Evolutionary conservation across 2,888 invertebrate genomes (phyloP).

Genomic region (Eustalomyia histrio): DNA sequence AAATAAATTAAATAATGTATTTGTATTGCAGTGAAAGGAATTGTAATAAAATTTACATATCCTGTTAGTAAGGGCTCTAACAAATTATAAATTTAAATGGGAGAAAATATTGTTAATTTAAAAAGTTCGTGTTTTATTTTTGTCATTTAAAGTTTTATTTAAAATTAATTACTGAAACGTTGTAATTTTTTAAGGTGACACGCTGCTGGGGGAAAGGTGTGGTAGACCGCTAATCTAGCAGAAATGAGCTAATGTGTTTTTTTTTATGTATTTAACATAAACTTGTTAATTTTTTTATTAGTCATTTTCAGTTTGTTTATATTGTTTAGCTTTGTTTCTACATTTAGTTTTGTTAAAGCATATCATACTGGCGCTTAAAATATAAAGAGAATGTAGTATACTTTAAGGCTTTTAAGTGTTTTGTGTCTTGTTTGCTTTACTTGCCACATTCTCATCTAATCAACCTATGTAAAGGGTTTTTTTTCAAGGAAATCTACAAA

Average conservation of each 20-base stretch:
- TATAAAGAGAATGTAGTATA: constrained; percentile 29
- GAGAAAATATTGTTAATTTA: too few species aligned
- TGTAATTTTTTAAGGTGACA: too few species aligned
- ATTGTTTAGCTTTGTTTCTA: background rate
- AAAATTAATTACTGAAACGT: too few species aligned
- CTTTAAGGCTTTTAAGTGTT: constrained; percentile 48
- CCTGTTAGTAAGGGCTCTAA: too few species aligned
- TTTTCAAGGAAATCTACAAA: constrained; percentile 29
- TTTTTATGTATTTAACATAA: background rate
- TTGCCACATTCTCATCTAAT: constrained; percentile 11
- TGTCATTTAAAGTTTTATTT: too few species aligned
- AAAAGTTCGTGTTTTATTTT: too few species aligned
- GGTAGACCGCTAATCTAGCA: background rate
- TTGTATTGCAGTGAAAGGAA: too few species aligned
- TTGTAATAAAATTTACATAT: too few species aligned
- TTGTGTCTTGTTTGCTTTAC: constrained; percentile 6
- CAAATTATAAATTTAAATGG: too few species aligned
- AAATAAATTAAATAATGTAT: too few species aligned
- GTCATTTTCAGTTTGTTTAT: background rate
- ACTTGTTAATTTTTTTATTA: constrained; percentile 1
- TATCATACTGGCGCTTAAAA: constrained; percentile 27
- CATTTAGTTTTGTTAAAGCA: background rate
- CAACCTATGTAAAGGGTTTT: background rate
- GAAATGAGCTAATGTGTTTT: background rate
- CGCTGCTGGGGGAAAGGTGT: background rate